These are phyloP conservation scores for Erannis defoliaria DNA, from an alignment of 2,888 invertebrate genomes.

Conservation along the genomic window DNA sequence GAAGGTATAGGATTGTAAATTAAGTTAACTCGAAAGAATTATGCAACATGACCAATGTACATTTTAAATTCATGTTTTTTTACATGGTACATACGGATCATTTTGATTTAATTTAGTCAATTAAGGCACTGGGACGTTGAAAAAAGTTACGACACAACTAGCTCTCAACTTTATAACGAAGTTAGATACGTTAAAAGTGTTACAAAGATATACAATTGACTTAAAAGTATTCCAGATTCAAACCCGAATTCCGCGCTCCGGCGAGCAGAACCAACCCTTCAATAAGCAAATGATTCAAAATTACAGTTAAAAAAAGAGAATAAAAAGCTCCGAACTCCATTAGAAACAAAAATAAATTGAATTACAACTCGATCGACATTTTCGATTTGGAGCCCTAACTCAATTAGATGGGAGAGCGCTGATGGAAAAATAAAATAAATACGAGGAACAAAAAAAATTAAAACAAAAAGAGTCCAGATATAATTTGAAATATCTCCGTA, in stretches of 20 bases:
- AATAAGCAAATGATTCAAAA: constrained; percentile 76
- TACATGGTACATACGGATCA: too few species aligned
- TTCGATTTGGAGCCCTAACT: constrained; percentile 86
- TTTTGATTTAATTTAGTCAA: background rate
- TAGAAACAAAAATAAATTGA: constrained; percentile 87
- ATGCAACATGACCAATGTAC: too few species aligned
- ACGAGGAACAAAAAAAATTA: constrained; percentile 82
- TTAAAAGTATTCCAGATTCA: constrained; percentile 51
- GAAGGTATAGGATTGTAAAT: too few species aligned
- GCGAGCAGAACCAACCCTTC: constrained; percentile 66
- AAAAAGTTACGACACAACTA: background rate
- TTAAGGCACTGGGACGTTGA: background rate
- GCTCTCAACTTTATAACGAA: background rate
- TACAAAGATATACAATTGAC: constrained; percentile 33
- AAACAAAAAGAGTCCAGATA: constrained; percentile 85
- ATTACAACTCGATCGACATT: constrained; percentile 86
- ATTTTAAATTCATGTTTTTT: too few species aligned
- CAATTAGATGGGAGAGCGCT: constrained; percentile 84
- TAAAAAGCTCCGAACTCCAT: constrained; percentile 82
- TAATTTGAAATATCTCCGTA: constrained; percentile 87
- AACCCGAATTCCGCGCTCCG: constrained; percentile 54
- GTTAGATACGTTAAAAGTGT: constrained; percentile 9
- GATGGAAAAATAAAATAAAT: constrained; percentile 87
- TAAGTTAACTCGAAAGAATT: too few species aligned
- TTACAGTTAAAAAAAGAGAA: constrained; percentile 75